Conservation (phyloP, 2,113 vertebrate genomes). For the Puma concolor region DNA sequence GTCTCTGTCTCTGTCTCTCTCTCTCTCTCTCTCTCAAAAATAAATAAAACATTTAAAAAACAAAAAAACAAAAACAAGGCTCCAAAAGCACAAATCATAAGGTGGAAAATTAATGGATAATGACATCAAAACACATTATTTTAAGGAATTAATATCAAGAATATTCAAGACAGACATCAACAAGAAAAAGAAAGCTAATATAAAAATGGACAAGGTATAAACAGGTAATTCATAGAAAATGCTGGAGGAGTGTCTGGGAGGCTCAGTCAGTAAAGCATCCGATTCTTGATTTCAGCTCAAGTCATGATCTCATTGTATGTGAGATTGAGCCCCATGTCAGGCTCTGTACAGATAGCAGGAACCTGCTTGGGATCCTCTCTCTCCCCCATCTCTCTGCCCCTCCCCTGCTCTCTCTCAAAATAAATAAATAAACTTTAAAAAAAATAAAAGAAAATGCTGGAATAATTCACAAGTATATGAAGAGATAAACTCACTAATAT, state of each 20-base stretch:
- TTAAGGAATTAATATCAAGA: background rate
- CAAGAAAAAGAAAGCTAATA: constrained; percentile 8
- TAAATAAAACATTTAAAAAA: too few relatives aligned
- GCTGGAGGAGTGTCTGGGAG: background rate
- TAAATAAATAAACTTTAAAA: too few relatives aligned
- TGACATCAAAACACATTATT: constrained; percentile 15
- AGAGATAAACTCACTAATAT: background rate
- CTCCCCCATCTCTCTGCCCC: too few relatives aligned
- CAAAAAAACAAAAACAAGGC: background rate
- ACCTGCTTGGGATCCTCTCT: too few relatives aligned
- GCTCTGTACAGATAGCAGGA: too few relatives aligned
- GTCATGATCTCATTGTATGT: too few relatives aligned
- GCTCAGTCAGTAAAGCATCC: too few relatives aligned
- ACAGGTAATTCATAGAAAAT: background rate
- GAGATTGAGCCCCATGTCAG: too few relatives aligned
- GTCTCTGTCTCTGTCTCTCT: too few relatives aligned
- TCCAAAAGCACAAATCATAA: constrained; percentile 7
- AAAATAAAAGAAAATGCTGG: background rate
- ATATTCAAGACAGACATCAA: constrained; percentile 35
- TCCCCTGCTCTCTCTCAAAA: too few relatives aligned
- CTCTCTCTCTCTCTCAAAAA: too few relatives aligned
- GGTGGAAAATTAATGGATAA: constrained; percentile 9
- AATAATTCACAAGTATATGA: background rate
- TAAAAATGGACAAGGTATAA: background rate
- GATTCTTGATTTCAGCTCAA: too few relatives aligned